Evolutionary conservation across 1,140 invertebrate species (phyloP), one percentile per base, ranked within the genome.

Genomic region (Cecropterus lyciades): DNA sequence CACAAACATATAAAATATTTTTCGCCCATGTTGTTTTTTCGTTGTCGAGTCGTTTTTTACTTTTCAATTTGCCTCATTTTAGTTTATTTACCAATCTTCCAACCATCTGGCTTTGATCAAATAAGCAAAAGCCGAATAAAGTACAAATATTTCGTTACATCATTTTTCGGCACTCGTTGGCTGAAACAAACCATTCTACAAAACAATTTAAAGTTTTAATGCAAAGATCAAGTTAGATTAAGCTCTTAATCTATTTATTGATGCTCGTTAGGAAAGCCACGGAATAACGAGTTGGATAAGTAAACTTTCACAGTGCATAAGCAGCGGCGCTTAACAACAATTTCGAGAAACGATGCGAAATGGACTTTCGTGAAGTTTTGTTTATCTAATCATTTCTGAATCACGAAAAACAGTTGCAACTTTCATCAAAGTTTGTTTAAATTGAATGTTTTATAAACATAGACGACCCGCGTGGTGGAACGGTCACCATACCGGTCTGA

Each of bases 291-390:
- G 65, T 60, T 74, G 63, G 62, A 11, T 11, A 37, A 37, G 33
- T 73, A 52, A 73, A 73, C 48, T 73, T 73, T 59, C 43, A 53
- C 69, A 49, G 53, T 73, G 62, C 65, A 73, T 70, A 67, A 67
- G 62, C 68, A 43, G 33, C 11, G 16, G 48, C 70, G 67, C 65
- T 66, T 72, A 62, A 72, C 62, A 63, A 51, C 16, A 43, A 46
- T 65, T 49, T 5, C 16, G n/a, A 20, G 43, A 57, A 57, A 43
- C 20, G 13, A 45, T 27, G 42, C 24, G 42, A 46, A 59, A 59
- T 59, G 43, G 24, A 59, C 24, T 59, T 59, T 57, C 16, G 10
- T 42, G n/a, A 42, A 56, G 37, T 43, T 56, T 5, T 56, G 40
- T 56, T 56, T 56, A 56, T 42, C 30, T 55, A 33, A 42, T 55